phyloP scores from a whole-genome alignment of 2,888 invertebrate species.

The Acheta domesticus region DNA sequence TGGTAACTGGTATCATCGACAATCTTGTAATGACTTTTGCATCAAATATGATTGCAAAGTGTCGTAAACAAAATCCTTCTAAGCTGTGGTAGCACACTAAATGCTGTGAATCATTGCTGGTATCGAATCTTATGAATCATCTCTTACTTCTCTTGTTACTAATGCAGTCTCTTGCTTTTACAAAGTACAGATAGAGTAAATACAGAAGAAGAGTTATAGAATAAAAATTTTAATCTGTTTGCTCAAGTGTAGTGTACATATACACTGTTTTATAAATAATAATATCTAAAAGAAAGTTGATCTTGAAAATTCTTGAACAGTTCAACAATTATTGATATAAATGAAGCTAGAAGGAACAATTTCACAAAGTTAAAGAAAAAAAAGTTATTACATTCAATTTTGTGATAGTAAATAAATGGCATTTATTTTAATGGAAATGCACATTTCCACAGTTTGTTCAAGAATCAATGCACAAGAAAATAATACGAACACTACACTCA shows the following conservation, averaged over 20 bases:
- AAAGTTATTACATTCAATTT: too few species aligned
- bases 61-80: background rate
- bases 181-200: constrained; percentile 21
- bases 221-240: constrained; percentile 4
- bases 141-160: background rate
- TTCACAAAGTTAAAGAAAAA: constrained; percentile 19
- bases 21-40: background rate
- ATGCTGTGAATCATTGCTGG: background rate
- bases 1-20: background rate
- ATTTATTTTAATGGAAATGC: too few species aligned
- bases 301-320: background rate
- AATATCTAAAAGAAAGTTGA: background rate
- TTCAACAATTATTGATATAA: background rate
- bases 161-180: constrained; percentile 21
- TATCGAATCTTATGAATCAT: constrained; percentile 3
- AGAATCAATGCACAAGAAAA: too few species aligned
- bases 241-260: background rate
- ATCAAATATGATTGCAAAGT: background rate
- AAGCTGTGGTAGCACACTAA: constrained; percentile 2
- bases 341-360: constrained; percentile 12
- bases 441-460: too few species aligned
- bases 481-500: background rate
- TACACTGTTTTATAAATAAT: constrained; percentile 4
- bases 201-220: constrained; percentile 4
- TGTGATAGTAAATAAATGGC: too few species aligned